phyloP scores from a whole-genome alignment of 1,140 invertebrate genomes.

The Aphis craccivora region DNA sequence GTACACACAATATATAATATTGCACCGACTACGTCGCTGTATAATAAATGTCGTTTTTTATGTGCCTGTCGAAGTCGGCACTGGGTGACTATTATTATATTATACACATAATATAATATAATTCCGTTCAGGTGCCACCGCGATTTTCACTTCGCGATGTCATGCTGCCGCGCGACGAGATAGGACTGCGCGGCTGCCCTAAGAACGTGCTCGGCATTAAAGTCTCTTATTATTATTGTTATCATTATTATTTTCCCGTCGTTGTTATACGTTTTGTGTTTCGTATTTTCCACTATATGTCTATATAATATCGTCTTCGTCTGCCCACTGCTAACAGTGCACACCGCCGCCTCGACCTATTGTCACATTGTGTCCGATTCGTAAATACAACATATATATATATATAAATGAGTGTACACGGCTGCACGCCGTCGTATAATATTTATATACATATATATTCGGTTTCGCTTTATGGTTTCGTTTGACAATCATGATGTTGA shows the following conservation, averaged over 20 bases:
- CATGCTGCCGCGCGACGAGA: not conserved
- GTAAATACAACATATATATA: not conserved
- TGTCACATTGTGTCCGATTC: constrained; percentile 11
- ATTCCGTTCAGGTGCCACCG: constrained; percentile 26
- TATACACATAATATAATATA: not conserved
- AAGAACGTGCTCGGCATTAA: constrained; percentile 13
- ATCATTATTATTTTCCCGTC: not conserved
- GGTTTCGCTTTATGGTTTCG: constrained; percentile 11
- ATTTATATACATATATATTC: not conserved
- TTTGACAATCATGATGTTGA: not conserved
- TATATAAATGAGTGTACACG: too few relatives aligned
- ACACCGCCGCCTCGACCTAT: not conserved
- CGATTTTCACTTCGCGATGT: constrained; percentile 22
- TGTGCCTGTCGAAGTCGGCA: too few relatives aligned
- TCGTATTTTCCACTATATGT: not conserved
- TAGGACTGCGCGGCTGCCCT: not conserved
- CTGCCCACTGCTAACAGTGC: too few relatives aligned
- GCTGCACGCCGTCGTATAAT: too few relatives aligned
- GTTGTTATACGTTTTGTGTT: constrained; percentile 8
- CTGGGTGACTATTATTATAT: too few relatives aligned
- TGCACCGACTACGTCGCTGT: not conserved
- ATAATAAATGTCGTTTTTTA: too few relatives aligned
- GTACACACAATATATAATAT: not conserved
- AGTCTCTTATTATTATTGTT: not conserved
- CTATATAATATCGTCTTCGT: not conserved